Percentiles rank a stretch among this genome's conserved stretches.
Evolutionary conservation across 2,797 vertebrate species (phyloP).

Genomic region (Melanotaenia maccullochi): DNA sequence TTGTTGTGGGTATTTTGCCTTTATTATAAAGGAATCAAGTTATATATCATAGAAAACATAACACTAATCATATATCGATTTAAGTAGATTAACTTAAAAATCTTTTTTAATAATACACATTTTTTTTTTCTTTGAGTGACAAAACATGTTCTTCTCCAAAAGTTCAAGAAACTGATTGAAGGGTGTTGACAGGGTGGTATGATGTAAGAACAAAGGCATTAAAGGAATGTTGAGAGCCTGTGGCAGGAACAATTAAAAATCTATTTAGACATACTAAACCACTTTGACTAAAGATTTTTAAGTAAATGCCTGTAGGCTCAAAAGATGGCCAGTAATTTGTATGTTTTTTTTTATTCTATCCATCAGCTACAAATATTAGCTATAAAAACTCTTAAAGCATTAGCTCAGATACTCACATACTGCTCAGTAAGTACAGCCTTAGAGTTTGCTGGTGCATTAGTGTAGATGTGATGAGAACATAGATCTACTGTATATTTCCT

Average conservation of each 20-base stretch:
- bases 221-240: not conserved
- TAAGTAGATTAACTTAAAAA: not conserved
- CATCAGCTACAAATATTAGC: not conserved
- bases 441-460: not conserved
- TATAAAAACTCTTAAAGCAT: not conserved
- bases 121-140: not conserved
- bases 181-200: not conserved
- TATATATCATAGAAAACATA: no score
- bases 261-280: no score
- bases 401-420: not conserved
- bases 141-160: not conserved
- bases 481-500: slow-evolving; percentile 14
- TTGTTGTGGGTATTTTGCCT: no score
- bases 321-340: not conserved
- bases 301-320: not conserved
- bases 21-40: no score
- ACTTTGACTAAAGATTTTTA: not conserved
- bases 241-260: not conserved
- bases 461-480: slow-evolving; percentile 3
- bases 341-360: no score
- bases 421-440: not conserved
- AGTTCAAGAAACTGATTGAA: not conserved
- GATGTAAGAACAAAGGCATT: not conserved
- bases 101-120: not conserved
- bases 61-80: no score